A percentile compares a stretch with the other conserved stretches of the same genome.
phyloP scores from a whole-genome alignment of 2,797 vertebrate species.

The Pogoniulus pusillus region DNA sequence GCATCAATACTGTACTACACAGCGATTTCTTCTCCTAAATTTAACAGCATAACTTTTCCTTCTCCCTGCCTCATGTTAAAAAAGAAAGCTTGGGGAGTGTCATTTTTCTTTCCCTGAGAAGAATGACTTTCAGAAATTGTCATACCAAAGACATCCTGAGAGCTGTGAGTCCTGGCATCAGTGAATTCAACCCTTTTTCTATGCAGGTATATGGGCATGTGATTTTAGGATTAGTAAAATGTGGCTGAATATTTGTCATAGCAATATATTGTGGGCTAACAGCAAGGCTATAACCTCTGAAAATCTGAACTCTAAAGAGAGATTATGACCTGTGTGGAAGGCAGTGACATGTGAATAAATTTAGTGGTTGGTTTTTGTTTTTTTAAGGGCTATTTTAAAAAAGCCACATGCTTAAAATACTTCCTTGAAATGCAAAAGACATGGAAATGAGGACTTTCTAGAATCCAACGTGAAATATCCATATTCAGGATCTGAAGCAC shows the following conservation, averaged over 20 bases:
- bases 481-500: not conserved
- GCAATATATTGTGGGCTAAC: slow-evolving; percentile 37
- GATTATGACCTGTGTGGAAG: not conserved
- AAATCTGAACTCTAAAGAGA: slow-evolving; percentile 46
- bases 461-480: not conserved
- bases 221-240: slow-evolving; percentile 8
- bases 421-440: slow-evolving; percentile 6
- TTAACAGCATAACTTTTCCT: not conserved
- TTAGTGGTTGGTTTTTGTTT: slow-evolving; percentile 21
- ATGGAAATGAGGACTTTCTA: not conserved
- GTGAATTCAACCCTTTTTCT: slow-evolving; percentile 1
- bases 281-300: slow-evolving; percentile 1
- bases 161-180: slow-evolving; percentile 20
- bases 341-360: slow-evolving; percentile 4
- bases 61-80: not conserved
- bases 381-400: slow-evolving; percentile 4
- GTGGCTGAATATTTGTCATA: slow-evolving; percentile 15
- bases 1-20: not conserved
- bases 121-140: slow-evolving; percentile 19
- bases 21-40: slow-evolving; percentile 15
- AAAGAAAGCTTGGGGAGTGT: slow-evolving; percentile 23
- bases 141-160: not conserved
- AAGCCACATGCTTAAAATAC: not conserved
- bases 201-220: not conserved
- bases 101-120: slow-evolving; percentile 12